A percentile compares a stretch with the other conserved stretches of the same genome.
These are phyloP conservation scores for Blastomussa wellsi DNA, from an alignment of 92 coral and sea anemone genomes.

Conservation along the genomic window DNA sequence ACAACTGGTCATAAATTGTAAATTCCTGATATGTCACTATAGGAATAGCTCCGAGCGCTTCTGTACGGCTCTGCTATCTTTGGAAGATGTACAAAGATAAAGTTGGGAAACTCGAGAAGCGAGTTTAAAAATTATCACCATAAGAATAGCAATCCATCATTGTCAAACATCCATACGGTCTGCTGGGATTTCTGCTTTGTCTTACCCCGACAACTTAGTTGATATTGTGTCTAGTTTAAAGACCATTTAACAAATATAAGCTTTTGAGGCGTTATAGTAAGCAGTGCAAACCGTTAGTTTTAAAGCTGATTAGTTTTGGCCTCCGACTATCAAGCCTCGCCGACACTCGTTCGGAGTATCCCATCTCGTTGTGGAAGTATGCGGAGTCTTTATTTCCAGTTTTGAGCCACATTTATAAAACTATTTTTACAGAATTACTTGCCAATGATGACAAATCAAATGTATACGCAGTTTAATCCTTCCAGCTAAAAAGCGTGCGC, in stretches of 20 bases:
- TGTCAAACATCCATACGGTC: slow-evolving; percentile 18
- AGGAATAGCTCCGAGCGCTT: slow-evolving; percentile 20
- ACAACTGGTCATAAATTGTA: slow-evolving; percentile 49
- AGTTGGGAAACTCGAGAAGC: slow-evolving; percentile 39
- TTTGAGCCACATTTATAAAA: not conserved
- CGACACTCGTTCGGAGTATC: not conserved
- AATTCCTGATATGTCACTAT: slow-evolving; percentile 29
- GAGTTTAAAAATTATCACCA: slow-evolving; percentile 31
- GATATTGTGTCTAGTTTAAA: slow-evolving; percentile 32
- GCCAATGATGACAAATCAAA: slow-evolving; percentile 6
- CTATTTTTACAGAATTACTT: not conserved
- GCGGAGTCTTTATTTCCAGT: not conserved
- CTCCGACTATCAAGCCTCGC: not conserved
- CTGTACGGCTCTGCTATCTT: slow-evolving; percentile 39
- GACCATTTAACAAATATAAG: not conserved
- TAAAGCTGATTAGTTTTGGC: not conserved
- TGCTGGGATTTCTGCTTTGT: slow-evolving; percentile 19
- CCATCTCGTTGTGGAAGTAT: not conserved
- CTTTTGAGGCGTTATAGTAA: slow-evolving; percentile 18
- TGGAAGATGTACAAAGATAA: slow-evolving; percentile 40
- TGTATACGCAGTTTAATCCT: not conserved
- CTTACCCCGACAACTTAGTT: not conserved
- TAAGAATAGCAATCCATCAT: slow-evolving; percentile 35
- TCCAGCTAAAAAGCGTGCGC: not conserved
- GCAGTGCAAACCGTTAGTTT: slow-evolving; percentile 7